Evolutionary conservation across 2,113 vertebrate genomes (phyloP).

Genomic region (Crocuta crocuta): DNA sequence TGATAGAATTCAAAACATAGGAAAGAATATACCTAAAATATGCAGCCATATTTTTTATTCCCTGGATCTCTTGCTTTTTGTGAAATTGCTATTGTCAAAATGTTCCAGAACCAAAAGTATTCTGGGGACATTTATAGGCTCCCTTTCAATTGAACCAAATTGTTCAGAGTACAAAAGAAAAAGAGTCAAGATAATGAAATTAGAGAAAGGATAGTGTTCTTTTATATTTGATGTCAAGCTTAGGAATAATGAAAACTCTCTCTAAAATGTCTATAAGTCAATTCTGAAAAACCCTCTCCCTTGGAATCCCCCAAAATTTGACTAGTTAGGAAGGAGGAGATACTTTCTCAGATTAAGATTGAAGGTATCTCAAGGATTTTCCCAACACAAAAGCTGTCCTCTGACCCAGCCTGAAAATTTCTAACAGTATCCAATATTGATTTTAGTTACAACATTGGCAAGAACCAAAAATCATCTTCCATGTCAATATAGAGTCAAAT

Average conservation of each 20-base stretch:
- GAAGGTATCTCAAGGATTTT: not conserved
- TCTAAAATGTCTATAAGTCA: not conserved
- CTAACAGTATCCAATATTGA: not conserved
- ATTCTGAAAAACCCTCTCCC: not conserved
- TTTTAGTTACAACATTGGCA: not conserved
- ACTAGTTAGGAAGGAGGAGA: not conserved
- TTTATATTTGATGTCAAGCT: not conserved
- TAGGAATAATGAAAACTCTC: not conserved
- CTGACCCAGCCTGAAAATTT: not conserved
- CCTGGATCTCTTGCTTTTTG: constrained; percentile 31
- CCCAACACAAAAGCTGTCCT: not conserved
- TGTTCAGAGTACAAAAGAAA: not conserved
- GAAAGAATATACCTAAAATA: constrained; percentile 6
- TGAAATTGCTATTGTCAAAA: constrained; percentile 31
- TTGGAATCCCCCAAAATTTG: not conserved
- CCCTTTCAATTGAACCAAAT: not conserved
- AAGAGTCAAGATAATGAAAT: not conserved
- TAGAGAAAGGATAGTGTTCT: not conserved
- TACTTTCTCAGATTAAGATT: not conserved
- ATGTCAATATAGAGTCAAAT: not conserved
- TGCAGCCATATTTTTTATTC: not conserved
- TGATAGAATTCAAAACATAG: not conserved
- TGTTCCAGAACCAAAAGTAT: constrained; percentile 16
- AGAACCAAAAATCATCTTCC: not conserved
- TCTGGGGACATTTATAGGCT: not conserved